Percentiles rank a stretch among this genome's conserved stretches.
These are phyloP conservation scores for Gari tellinella DNA, from an alignment of 2,888 invertebrate genomes.

Conservation along the genomic window DNA sequence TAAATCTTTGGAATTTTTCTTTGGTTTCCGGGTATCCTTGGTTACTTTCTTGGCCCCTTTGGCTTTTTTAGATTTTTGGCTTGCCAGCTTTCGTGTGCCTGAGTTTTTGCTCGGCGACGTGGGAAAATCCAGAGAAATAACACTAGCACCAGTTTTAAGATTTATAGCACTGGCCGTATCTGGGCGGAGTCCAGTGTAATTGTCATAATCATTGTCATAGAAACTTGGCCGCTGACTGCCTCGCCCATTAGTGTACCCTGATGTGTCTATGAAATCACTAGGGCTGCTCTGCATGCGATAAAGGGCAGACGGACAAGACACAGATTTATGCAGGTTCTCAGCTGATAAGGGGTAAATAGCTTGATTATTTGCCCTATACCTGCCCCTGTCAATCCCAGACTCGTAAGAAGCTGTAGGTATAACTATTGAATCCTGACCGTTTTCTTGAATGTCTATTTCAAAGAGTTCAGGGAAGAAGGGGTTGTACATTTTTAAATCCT, in stretches of 20 bases:
- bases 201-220: conserved; percentile 48
- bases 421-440: conserved; percentile 47
- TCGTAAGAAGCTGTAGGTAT: conserved; percentile 61
- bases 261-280: conserved; percentile 61
- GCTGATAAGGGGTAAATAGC: conserved; percentile 33
- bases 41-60: conserved; percentile 55
- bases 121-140: conserved; percentile 76
- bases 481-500: conserved; percentile 80
- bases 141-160: conserved; percentile 80
- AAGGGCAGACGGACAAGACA: conserved; percentile 45
- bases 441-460: conserved; percentile 76
- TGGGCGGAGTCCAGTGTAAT: conserved; percentile 34
- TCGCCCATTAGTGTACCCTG: conserved; percentile 50
- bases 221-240: conserved; percentile 10
- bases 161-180: conserved; percentile 76
- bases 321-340: conserved; percentile 53
- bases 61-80: conserved; percentile 63
- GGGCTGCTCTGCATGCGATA: conserved; percentile 49
- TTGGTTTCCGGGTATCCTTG: conserved; percentile 49
- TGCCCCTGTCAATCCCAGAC: conserved; percentile 15
- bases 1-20: conserved; percentile 47
- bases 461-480: conserved; percentile 81
- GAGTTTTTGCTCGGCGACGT: conserved; percentile 54
- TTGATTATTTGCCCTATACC: not conserved
- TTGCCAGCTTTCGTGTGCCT: conserved; percentile 38